These are phyloP conservation scores for Hermetia illucens DNA, from an alignment of 1,140 invertebrate genomes.

Conservation along the genomic window DNA sequence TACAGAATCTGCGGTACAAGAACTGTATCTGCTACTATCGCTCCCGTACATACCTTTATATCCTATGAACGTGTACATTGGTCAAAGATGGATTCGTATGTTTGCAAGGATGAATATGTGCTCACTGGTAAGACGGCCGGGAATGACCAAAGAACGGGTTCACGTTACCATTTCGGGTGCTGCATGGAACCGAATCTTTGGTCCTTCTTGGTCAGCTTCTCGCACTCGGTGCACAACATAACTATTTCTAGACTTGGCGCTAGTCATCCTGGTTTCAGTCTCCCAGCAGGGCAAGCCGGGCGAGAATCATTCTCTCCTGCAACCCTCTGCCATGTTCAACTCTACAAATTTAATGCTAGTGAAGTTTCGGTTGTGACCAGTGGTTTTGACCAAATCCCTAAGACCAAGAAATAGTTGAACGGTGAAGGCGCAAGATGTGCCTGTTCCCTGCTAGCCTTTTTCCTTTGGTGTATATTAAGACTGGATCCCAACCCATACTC, in stretches of 20 bases:
- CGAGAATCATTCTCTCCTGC: no score
- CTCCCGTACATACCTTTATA: neutral
- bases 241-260: no score
- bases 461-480: neutral
- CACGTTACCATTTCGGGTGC: neutral
- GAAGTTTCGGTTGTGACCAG: neutral
- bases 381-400: neutral
- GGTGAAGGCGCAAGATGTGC: neutral
- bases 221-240: no score
- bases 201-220: no score
- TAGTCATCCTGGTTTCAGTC: no score
- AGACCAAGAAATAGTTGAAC: neutral
- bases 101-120: neutral
- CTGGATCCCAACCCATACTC: neutral
- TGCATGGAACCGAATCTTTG: no score
- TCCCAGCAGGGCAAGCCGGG: no score
- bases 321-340: no score
- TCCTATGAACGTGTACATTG: neutral
- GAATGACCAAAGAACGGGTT: neutral
- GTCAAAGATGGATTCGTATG: neutral
- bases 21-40: neutral
- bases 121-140: neutral
- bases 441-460: no score
- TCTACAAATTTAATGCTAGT: neutral
- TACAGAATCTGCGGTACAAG: neutral